Base-by-base conservation (phyloP, 2,797 vertebrate species). In the Lerista edwardsae region DNA sequence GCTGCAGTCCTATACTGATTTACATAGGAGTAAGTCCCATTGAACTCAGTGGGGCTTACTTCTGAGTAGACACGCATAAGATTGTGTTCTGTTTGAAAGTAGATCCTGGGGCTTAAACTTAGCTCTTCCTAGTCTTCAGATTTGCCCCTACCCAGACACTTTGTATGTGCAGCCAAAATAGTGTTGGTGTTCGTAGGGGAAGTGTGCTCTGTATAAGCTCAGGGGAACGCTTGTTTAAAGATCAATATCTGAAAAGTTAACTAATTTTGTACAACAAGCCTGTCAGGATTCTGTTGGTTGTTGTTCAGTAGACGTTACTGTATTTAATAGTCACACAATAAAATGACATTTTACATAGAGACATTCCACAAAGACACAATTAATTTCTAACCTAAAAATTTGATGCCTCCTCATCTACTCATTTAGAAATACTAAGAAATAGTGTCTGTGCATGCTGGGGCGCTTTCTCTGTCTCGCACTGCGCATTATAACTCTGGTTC, bases 141-240 rank as follows among this genome's bases (percentile, higher is more conserved):
- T 25, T 10, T 6, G 59, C 19, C 23, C n/a, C 59, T 25, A 11
- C 14, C 21, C 1, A 29, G 25, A 44, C 14, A 21, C 31, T 44
- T 71, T 4, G 2, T 6, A 5, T 17, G 17, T 1, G 15, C 21
- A 0, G 59, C 10, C 34, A 0, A 25, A n/a, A 19, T 17, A 11
- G 77, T 2, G 27, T 39, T n/a, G 41, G 4, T 21, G 25, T 67
- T 23, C 19, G 12, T 12, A 75, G 25, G 29, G 41, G 69, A 73
- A 14, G 51, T 14, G 41, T 44, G 27, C 34, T 68, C 62, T 68
- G 73, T 47, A 57, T 31, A 55, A 9, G 44, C 74, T 75, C 81
- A 75, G 57, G 17, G 27, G 14, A 62, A 31, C 27, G 1, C 36
- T 67, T 34, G n/a, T n/a, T 21, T 44, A 36, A 67, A 23, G 15